phyloP scores from a whole-genome alignment of 2,888 invertebrate species.

The Limnephilus rhombicus region DNA sequence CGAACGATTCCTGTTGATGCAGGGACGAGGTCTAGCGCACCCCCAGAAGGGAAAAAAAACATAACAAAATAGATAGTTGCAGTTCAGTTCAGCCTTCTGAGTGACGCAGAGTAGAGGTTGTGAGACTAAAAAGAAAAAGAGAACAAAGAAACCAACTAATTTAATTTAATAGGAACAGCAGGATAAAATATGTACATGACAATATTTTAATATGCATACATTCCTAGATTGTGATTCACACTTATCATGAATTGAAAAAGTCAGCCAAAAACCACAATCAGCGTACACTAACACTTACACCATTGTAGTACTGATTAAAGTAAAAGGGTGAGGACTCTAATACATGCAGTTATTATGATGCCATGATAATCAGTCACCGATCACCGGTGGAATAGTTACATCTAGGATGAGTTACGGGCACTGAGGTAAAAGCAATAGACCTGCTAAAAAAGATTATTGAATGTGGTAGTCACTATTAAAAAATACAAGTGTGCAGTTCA shows the following conservation, averaged over 20 bases:
- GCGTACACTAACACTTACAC: neutral
- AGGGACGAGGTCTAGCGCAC: no score
- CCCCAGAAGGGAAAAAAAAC: no score
- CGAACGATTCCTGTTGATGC: no score
- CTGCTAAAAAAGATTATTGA: no score
- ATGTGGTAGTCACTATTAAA: no score
- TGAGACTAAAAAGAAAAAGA: no score
- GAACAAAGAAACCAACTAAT: no score
- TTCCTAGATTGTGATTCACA: neutral
- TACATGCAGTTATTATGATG: neutral
- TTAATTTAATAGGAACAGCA: neutral
- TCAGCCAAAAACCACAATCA: neutral
- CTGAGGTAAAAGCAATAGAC: no score
- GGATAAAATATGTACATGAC: neutral
- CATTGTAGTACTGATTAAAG: neutral
- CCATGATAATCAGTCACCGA: neutral
- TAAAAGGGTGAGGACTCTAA: neutral
- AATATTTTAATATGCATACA: neutral
- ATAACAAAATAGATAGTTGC: no score
- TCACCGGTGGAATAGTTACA: neutral
- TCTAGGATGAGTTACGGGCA: neutral
- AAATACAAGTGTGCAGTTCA: no score
- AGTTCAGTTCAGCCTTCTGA: no score
- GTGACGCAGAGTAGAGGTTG: no score
- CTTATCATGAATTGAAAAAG: neutral